Evolutionary conservation across 2,888 invertebrate species (phyloP).

Genomic region (Oeneis ivallda): DNA sequence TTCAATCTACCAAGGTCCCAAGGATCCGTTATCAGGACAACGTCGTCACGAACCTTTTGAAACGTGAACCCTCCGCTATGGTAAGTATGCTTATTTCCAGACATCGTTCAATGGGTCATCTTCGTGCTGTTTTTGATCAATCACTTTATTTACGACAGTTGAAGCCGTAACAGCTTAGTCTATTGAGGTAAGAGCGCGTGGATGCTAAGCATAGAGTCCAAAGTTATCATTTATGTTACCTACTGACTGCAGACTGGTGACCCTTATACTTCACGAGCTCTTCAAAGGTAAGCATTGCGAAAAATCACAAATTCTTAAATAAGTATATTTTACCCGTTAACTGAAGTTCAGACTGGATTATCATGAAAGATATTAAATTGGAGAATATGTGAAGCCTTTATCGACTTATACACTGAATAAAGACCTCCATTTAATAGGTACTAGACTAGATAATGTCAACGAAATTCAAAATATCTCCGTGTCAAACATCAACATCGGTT

Average conservation of each 20-base stretch:
- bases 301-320: too few species aligned
- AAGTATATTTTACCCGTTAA: too few species aligned
- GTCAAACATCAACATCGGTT: too few species aligned
- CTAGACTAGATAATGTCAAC: too few species aligned
- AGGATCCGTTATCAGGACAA: slow-evolving; percentile 74
- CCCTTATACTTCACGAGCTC: background rate
- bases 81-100: slow-evolving; percentile 27
- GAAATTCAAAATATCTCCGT: too few species aligned
- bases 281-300: background rate
- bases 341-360: too few species aligned
- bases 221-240: background rate
- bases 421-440: too few species aligned
- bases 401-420: too few species aligned
- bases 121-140: slow-evolving; percentile 20
- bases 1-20: slow-evolving; percentile 69
- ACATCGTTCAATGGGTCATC: slow-evolving; percentile 27
- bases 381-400: too few species aligned
- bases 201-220: background rate
- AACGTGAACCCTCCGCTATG: slow-evolving; percentile 25
- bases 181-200: background rate
- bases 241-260: background rate
- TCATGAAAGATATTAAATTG: too few species aligned
- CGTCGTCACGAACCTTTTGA: slow-evolving; percentile 64
- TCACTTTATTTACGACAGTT: slow-evolving; percentile 18
- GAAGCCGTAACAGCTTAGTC: background rate